phyloP scores from a whole-genome alignment of 2,797 vertebrate genomes.

The Acanthurus leucopareius region DNA sequence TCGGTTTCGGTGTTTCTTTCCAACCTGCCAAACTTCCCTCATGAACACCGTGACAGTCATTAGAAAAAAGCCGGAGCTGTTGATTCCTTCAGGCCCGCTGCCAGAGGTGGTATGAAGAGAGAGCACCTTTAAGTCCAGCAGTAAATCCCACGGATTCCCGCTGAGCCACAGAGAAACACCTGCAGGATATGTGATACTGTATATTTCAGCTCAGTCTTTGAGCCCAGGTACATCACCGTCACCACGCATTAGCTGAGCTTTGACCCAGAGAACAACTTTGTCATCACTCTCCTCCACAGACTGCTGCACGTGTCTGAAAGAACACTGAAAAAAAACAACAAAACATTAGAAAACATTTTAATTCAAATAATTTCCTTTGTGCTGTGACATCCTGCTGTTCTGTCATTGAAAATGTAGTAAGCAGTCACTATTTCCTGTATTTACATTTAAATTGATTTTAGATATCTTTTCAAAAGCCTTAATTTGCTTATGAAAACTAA shows the following conservation, averaged over 20 bases:
- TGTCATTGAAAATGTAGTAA: background rate
- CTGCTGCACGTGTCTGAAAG: background rate
- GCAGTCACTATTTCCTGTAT: background rate
- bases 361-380: background rate
- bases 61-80: constrained; percentile 54
- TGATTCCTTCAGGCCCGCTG: constrained; percentile 76
- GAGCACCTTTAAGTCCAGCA: constrained; percentile 71
- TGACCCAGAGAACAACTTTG: constrained; percentile 18
- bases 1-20: constrained; percentile 81
- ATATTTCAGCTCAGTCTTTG: constrained; percentile 65
- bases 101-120: constrained; percentile 73
- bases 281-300: constrained; percentile 30
- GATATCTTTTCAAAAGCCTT: background rate
- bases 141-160: constrained; percentile 74
- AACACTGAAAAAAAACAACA: background rate
- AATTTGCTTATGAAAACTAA: background rate
- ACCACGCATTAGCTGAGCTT: constrained; percentile 43
- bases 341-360: background rate
- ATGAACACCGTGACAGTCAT: constrained; percentile 69
- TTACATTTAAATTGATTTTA: background rate
- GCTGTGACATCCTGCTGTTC: background rate
- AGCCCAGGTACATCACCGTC: constrained; percentile 67
- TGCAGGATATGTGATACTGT: constrained; percentile 79
- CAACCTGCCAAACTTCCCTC: constrained; percentile 77
- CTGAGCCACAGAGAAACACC: constrained; percentile 74